Conservation (phyloP, 2,113 vertebrate species). For the Dissostichus mawsoni region DNA sequence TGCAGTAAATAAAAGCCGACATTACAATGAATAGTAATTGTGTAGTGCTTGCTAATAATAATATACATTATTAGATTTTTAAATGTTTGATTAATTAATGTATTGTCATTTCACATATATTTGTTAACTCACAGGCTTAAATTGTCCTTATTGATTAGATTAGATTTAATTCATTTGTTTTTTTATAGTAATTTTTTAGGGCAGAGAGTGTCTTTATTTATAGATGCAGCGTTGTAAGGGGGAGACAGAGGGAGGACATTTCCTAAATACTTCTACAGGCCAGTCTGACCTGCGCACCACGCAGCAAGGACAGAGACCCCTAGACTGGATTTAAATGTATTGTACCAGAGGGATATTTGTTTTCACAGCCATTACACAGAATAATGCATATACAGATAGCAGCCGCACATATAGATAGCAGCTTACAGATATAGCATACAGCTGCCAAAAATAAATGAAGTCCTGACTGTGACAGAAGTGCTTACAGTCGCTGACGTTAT, state of each 20-base stretch:
- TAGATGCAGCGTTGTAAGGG: too few species aligned
- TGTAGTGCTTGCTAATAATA: too few species aligned
- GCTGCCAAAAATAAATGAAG: not conserved
- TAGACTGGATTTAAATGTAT: not conserved
- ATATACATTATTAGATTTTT: not conserved
- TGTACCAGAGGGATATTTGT: not conserved
- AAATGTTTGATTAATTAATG: not conserved
- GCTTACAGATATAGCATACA: not conserved
- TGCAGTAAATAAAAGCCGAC: not conserved
- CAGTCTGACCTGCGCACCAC: too few species aligned
- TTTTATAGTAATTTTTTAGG: too few species aligned
- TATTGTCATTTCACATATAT: not conserved
- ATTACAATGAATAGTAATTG: too few species aligned
- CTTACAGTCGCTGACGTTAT: not conserved
- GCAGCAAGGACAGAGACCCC: too few species aligned
- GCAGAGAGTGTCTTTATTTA: too few species aligned
- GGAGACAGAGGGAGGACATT: too few species aligned
- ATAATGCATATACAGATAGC: too few species aligned
- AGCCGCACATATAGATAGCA: too few species aligned
- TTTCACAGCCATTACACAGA: not conserved
- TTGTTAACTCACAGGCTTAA: not conserved
- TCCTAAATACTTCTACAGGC: too few species aligned
- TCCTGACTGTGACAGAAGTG: accelerated
- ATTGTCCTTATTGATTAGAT: not conserved
- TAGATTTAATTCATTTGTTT: too few species aligned